A percentile compares a stretch with the other conserved stretches of the same genome.
Evolutionary conservation across 2,113 vertebrate species (phyloP).

Genomic region (Xyrauchen texanus): DNA sequence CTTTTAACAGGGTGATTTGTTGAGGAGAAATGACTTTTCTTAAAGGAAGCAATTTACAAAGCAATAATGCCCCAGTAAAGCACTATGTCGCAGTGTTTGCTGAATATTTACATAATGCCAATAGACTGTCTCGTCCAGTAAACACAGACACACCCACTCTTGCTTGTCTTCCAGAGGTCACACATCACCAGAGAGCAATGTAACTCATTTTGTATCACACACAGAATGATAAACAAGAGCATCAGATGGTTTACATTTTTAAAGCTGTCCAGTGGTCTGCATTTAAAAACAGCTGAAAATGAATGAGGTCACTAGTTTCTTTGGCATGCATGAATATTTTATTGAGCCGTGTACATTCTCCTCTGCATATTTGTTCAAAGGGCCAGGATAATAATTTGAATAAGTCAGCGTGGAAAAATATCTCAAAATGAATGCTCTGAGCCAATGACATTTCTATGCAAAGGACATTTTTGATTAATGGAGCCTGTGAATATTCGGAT

Average conservation of each 20-base stretch:
- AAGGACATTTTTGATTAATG: conserved; percentile 45
- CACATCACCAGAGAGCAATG: conserved; percentile 34
- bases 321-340: conserved; percentile 43
- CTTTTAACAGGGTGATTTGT: conserved; percentile 39
- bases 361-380: conserved; percentile 47
- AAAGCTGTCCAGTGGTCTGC: conserved; percentile 34
- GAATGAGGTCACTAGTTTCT: conserved; percentile 11
- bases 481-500: conserved; percentile 39
- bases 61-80: conserved; percentile 1
- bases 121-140: conserved; percentile 20
- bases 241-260: conserved; percentile 34
- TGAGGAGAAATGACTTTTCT: conserved; percentile 8
- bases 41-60: conserved; percentile 31
- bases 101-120: conserved; percentile 26
- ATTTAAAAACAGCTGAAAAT: conserved; percentile 38
- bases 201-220: conserved; percentile 35
- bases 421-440: conserved; percentile 36
- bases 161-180: conserved; percentile 19
- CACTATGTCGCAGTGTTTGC: neutral
- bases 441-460: conserved; percentile 48
- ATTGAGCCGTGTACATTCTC: conserved; percentile 25
- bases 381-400: conserved; percentile 48
- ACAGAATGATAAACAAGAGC: conserved; percentile 32
- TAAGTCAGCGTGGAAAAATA: conserved; percentile 50
- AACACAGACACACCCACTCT: neutral